Base-by-base conservation (phyloP, 1,140 invertebrate species). In the Eciton burchellii region DNA sequence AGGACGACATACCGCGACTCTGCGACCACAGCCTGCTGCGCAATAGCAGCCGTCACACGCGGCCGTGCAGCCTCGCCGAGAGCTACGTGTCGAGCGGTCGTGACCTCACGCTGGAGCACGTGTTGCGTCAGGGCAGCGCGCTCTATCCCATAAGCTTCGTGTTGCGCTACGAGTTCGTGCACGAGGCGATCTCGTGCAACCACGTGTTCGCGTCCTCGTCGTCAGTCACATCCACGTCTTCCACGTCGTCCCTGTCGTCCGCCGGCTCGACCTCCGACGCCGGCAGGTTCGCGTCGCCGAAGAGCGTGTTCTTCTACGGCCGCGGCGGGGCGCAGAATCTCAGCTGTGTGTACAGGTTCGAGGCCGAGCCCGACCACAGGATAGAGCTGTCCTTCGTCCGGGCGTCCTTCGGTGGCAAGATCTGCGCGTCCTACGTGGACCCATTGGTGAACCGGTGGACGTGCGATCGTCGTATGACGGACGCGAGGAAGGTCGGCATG, bases 301-400 rank as follows among this genome's bases (percentile, higher is more conserved):
- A 95, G 84, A 97, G 96, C 88, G 97, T 97, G 19, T 98, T 98
- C 93, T 96, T 97, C 86, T 98, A 97, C 87, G 97, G 97, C 1
- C 94, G 97, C 68, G 97, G 97, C 1, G 97, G 97, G 0, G 95
- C 96, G 11, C 95, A 95, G 85, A 97, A 97, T 91, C 90, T 98
- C 41, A 96, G 95, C 74, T 98, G 97, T 90, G 94, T 96, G 47
- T 96, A 97, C 89, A 95, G 96, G 89, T 97, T 98, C 90, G 96
- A 96, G 92, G 95, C 95, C 0, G 95, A 95, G 72, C 92, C 94
- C n/a, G 94, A 95, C 43, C 95, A 97, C 90, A 93, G 95, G 86
- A 94, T 97, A 62, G 95, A 95, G 90, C 90, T 97, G 57, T 95
- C 95, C 9, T 95, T 97, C 81, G 95, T 94, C 0, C 95, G 94